Conservation (phyloP, 2,113 vertebrate genomes). For the Cheilinus undulatus region DNA sequence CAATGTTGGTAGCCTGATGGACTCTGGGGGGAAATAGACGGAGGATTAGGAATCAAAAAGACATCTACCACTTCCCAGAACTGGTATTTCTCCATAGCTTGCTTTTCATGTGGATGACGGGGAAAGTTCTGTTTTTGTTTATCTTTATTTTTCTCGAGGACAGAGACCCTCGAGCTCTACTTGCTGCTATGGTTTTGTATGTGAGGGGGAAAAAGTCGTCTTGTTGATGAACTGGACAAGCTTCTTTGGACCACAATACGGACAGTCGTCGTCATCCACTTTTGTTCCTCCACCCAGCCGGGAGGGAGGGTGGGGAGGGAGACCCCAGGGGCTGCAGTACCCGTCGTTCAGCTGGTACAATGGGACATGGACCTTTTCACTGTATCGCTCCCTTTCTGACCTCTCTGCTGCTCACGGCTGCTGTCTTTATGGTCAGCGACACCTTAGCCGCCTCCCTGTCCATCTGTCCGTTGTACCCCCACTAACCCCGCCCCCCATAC, state of each 20-base stretch:
- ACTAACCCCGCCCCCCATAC: constrained; percentile 10
- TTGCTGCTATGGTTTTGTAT: constrained; percentile 85
- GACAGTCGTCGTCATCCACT: constrained; percentile 72
- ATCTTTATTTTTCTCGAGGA: constrained; percentile 58
- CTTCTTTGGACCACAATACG: constrained; percentile 74
- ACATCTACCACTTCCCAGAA: constrained; percentile 78
- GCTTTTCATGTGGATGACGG: constrained; percentile 73
- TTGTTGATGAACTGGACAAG: constrained; percentile 71
- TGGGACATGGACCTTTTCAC: constrained; percentile 84
- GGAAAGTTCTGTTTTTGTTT: constrained; percentile 40
- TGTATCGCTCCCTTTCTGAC: constrained; percentile 79
- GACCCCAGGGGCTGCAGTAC: constrained; percentile 66
- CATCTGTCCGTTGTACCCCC: constrained; percentile 11
- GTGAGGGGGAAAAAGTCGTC: constrained; percentile 64
- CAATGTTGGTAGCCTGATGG: constrained; percentile 67
- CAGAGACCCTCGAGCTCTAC: constrained; percentile 77
- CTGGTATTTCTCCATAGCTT: constrained; percentile 78
- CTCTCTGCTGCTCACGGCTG: constrained; percentile 73
- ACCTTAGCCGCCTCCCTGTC: constrained; percentile 54
- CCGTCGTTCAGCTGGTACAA: constrained; percentile 72
- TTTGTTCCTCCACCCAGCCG: constrained; percentile 66
- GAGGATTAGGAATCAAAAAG: constrained; percentile 57
- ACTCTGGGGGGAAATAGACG: constrained; percentile 37
- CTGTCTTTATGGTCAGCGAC: constrained; percentile 56
- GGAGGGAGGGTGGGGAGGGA: constrained; percentile 20